Base-by-base conservation (phyloP, 2,888 invertebrate genomes). In the Neoaliturus tenellus region DNA sequence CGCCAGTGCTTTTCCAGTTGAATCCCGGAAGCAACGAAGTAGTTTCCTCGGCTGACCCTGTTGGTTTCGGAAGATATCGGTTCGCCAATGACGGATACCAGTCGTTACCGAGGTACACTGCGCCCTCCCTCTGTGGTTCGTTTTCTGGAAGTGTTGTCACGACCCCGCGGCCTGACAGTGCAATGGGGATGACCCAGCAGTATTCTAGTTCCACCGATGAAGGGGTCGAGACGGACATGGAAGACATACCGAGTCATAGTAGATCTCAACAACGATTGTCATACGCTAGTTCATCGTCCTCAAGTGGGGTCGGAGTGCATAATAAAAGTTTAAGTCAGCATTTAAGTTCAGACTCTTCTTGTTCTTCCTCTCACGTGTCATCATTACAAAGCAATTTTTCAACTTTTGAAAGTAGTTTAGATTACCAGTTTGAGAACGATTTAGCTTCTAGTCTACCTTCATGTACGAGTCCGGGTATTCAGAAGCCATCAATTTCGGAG, bases 121-220 rank as follows among this genome's bases (percentile, higher is more conserved):
- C 81, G 39, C 83, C 85, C 12, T 85, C 84, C 1, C 80, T 84
- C 35, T 85, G 86, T 23, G 85, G 85, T n/a, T 82, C 83, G 14
- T 85, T 86, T 31, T 81, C 84, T 28, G 83, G 85, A 1, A 84
- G 85, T 44, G 80, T 82, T 58, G 81, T 83, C 25, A 82, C 84
- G 3, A 85, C 86, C 28, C 82, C 86, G 31, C 35, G 87, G 23
- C 87, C 86, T 23, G 85, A 86, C 20, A 85, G 86, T 71, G 85
- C 83, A 58, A 80, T 83, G 73, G 85, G 86, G 25, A 85, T 87
- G 39, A 85, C 82, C 51, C 86, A 87, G 88, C 95, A 96, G 90
- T 95, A 95, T 91, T 95, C 95, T 87, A 96, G 95, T 86, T 98
- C 97, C 82, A 97, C 98, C 12, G 98, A 98, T 90, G 98, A 98